Evolutionary conservation across 2,888 invertebrate species (phyloP), one percentile per base, ranked within the genome.

Genomic region (Rhamnusium bicolor): DNA sequence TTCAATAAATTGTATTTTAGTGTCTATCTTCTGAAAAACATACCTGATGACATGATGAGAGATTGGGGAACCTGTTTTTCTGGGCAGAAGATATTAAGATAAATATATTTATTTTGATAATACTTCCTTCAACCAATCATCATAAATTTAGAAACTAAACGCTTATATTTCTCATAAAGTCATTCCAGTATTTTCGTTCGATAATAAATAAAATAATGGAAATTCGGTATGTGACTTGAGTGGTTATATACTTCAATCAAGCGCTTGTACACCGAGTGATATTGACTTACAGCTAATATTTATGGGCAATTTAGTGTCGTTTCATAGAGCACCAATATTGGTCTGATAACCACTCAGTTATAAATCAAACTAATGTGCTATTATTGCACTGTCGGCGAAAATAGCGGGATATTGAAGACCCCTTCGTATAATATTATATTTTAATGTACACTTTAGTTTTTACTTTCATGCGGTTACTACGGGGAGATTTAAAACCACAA

Each of bases 281-380:
- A 86, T 86, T 87, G 87, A 87, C 87, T 86, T 86, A 86, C 85
- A 83, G 86, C 83, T 84, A 86, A 87, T 88, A 88, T 88, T 88
- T 88, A 88, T 87, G 88, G 87, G 86, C 87, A 87, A 87, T 88
- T 88, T 86, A 83, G 85, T 86, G 87, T 86, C 86, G 85, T 86
- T 87, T 84, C 85, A 85, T 84, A 84, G 87, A 87, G 86, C 85
- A 86, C 87, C 87, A 86, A 88, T 88, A 88, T 88, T 87, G 87
- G 86, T 86, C 86, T 87, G 88, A 88, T 88, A 88, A 88, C 88
- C 87, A 85, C 84, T 84, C 85, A 82, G 84, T 83, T 85, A 86
- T 88, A 88, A 87, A 88, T 88, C 88, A 88, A 87, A 86, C 86
- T 88, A 88, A 88, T 88, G 88, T 87, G 85, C 88, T 85, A 88